Conservation (phyloP, 2,888 invertebrate species). For the Synanthedon myopaeformis region DNA sequence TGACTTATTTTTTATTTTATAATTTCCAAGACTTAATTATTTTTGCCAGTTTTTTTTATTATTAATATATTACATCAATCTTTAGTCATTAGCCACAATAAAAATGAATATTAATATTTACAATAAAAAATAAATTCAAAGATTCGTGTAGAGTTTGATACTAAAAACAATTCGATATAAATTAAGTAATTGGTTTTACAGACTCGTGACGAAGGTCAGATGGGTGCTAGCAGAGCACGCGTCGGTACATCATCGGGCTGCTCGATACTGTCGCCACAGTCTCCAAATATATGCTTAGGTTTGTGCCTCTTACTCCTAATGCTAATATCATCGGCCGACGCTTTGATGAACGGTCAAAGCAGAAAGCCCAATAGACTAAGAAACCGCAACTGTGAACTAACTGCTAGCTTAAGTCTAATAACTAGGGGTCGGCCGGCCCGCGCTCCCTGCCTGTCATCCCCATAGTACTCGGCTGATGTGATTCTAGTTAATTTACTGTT, state of each 20-base stretch:
- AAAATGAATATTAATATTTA: too few species aligned
- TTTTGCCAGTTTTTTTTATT: too few species aligned
- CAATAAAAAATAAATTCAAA: too few species aligned
- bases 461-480: constrained; percentile 44
- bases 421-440: constrained; percentile 33
- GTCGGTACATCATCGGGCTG: constrained; percentile 38
- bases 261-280: constrained; percentile 36
- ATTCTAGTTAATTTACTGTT: constrained; percentile 56
- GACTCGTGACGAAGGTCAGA: constrained; percentile 55
- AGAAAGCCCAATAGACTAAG: constrained; percentile 31
- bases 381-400: constrained; percentile 53
- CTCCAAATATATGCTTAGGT: constrained; percentile 61
- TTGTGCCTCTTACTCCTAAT: constrained; percentile 60
- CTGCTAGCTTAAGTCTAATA: constrained; percentile 39
- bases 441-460: constrained; percentile 37
- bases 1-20: too few species aligned
- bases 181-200: constrained; percentile 11
- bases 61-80: too few species aligned
- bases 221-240: constrained; percentile 11
- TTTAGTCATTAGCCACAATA: too few species aligned
- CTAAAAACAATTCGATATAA: too few species aligned
- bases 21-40: too few species aligned
- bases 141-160: too few species aligned
- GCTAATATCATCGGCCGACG: constrained; percentile 38
- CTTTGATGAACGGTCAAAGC: constrained; percentile 21